Evolutionary conservation across 2,888 invertebrate species (phyloP).

Genomic region (Euzophera pinguis): DNA sequence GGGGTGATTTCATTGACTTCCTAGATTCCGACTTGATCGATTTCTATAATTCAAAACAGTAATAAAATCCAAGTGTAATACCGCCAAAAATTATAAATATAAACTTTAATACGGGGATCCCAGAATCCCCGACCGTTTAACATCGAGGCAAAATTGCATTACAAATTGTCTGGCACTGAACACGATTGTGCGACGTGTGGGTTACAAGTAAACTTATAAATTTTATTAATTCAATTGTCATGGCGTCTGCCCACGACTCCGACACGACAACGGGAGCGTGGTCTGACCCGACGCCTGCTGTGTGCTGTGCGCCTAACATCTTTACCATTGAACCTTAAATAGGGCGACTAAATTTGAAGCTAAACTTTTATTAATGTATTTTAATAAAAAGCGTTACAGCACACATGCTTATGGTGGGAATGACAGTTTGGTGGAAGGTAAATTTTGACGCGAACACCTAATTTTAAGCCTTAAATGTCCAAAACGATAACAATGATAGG

Average conservation of each 20-base stretch:
- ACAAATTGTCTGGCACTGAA: background rate
- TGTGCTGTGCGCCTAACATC: slow-evolving; percentile 38
- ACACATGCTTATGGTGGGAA: too few species aligned
- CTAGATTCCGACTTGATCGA: too few species aligned
- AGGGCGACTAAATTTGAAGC: background rate
- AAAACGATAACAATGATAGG: too few species aligned
- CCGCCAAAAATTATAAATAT: background rate
- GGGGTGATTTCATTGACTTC: too few species aligned
- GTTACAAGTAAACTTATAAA: slow-evolving; percentile 17
- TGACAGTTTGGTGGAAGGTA: too few species aligned
- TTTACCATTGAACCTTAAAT: background rate
- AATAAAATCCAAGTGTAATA: background rate
- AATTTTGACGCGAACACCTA: too few species aligned
- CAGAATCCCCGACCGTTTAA: background rate
- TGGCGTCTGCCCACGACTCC: slow-evolving; percentile 49
- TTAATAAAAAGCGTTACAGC: background rate
- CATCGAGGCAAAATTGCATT: background rate
- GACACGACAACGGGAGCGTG: slow-evolving; percentile 41
- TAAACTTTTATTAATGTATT: background rate
- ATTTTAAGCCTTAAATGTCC: too few species aligned
- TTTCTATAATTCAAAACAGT: too few species aligned
- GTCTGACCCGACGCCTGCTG: slow-evolving; percentile 25
- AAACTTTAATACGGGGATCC: background rate
- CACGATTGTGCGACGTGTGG: slow-evolving; percentile 6
- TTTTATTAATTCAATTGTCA: slow-evolving; percentile 50